Base-by-base conservation (phyloP, 1,140 invertebrate species). In the Camponotus floridanus region DNA sequence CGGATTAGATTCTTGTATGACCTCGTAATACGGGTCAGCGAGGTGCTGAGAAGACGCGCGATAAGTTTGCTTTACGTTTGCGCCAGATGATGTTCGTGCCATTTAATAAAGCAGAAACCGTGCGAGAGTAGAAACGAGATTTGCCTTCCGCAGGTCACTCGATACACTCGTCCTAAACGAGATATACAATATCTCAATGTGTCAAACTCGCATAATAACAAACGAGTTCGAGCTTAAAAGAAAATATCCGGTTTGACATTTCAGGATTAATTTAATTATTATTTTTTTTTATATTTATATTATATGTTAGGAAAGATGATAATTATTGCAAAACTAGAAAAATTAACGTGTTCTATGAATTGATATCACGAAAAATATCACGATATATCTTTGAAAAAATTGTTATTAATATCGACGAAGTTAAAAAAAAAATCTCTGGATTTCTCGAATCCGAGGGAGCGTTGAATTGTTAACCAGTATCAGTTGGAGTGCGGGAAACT, bases 391-490 rank as follows among this genome's bases (percentile, higher is more conserved):
- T 26, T 5, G 36, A 70, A 21, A 45, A 5, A 33, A 26, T 61
- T 36, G 26, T 83, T 33, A 61, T 9, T 13, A 67, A 11, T 48
- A 26, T 68, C n/a, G 55, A 26, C 26, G 15, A 45, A 18, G n/a
- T 18, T 48, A n/a, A 36, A n/a, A 61, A 61, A 48, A 13, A 11
- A 71, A 51, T 26, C 5, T 62, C 5, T 70, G 48, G 21, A 45
- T 83, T 83, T 62, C 61, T 62, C 55, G 48, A 70, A 57, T 80
- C 6, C 51, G 15, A 61, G 57, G 33, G n/a, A 21, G 65, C 36
- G 39, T 71, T 83, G 68, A 83, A 83, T 73, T 71, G 55, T 73
- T 83, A 83, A 83, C 26, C 31, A 62, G 67, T 73, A 83, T 83
- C 39, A 18, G 51, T 70, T 15, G 51, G 13, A 26, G 26, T 33